phyloP scores from a whole-genome alignment of 2,888 invertebrate genomes.

The Drosophila gaucha region DNA sequence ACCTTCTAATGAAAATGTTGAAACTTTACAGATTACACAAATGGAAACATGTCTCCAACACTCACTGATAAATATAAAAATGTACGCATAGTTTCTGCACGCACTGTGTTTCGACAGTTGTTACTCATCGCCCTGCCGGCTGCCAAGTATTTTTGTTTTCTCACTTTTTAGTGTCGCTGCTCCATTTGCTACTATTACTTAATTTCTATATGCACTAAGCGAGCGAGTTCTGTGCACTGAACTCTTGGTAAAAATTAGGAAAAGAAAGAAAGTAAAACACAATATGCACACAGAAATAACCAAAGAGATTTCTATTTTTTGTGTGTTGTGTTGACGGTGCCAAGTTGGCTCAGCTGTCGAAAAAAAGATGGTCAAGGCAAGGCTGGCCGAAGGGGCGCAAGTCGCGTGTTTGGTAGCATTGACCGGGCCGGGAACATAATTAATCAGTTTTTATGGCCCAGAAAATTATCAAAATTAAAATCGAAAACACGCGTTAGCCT shows the following conservation, averaged over 20 bases:
- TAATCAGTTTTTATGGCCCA: slow-evolving; percentile 68
- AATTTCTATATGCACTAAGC: slow-evolving; percentile 37
- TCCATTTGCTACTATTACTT: slow-evolving; percentile 64
- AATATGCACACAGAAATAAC: slow-evolving; percentile 13
- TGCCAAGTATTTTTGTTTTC: slow-evolving; percentile 50
- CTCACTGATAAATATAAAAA: no score
- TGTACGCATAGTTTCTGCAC: slow-evolving; percentile 32
- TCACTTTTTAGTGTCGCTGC: slow-evolving; percentile 19
- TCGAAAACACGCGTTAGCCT: slow-evolving; percentile 6
- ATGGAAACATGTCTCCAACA: neutral
- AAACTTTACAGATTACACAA: neutral
- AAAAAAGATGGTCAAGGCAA: slow-evolving; percentile 60
- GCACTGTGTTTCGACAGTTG: slow-evolving; percentile 49
- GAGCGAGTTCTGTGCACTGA: slow-evolving; percentile 53
- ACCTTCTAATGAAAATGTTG: no score
- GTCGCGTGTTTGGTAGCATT: slow-evolving; percentile 70
- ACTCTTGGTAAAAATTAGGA: slow-evolving; percentile 39
- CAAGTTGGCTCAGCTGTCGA: slow-evolving; percentile 59
- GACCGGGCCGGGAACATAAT: slow-evolving; percentile 68
- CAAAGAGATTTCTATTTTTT: slow-evolving; percentile 36
- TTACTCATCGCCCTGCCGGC: slow-evolving; percentile 63
- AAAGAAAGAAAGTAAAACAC: slow-evolving; percentile 1
- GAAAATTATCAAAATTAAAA: slow-evolving; percentile 57
- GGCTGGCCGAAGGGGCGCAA: slow-evolving; percentile 26
- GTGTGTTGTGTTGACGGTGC: slow-evolving; percentile 41